Base-by-base conservation (phyloP, 2,113 vertebrate species). In the Pseudonaja textilis region DNA sequence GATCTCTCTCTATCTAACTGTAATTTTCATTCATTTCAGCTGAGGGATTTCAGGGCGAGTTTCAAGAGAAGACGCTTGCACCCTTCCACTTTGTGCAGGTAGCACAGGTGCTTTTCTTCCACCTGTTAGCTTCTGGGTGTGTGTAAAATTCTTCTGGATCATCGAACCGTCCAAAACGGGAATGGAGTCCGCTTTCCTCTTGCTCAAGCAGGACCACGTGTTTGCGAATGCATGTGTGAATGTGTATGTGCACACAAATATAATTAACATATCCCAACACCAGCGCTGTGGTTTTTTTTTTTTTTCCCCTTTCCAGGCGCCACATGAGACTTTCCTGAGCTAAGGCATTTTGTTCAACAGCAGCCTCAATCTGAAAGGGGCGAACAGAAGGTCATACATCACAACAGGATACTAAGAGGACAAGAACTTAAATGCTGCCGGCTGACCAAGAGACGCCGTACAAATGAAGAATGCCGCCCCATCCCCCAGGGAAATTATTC, bases 361-460 rank as follows among this genome's bases (percentile, higher is more conserved):
- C 95, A 61, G 47, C 96, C 94, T 47, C 2, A 92, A 93, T 95
- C 93, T 96, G 92, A 69, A 52, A 94, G 87, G 42, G 59, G 93
- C 96, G 96, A 97, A 97, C 91, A 96, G 96, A 96, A 97, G 97
- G 97, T 97, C 96, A 96, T 95, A 97, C 94, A 96, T 95, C 95
- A 92, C 97, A 96, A 97, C 98, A 98, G 98, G 98, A 98, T 97
- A 97, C 93, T 95, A 96, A 94, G 93, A 96, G 97, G 97, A 96
- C 97, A 96, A 92, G 96, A 96, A 96, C 95, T 97, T 95, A 96
- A 52, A 95, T 93, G 94, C 96, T 90, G 95, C 96, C 97, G 96
- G 95, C 97, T 97, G 97, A 95, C 94, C 94, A 91, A 95, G 52
- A 96, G 98, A 97, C 97, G 94, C 97, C 96, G 2, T 29, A 55